Base-by-base conservation (phyloP, 2,113 vertebrate genomes). In the Sphyrna mokarran region DNA sequence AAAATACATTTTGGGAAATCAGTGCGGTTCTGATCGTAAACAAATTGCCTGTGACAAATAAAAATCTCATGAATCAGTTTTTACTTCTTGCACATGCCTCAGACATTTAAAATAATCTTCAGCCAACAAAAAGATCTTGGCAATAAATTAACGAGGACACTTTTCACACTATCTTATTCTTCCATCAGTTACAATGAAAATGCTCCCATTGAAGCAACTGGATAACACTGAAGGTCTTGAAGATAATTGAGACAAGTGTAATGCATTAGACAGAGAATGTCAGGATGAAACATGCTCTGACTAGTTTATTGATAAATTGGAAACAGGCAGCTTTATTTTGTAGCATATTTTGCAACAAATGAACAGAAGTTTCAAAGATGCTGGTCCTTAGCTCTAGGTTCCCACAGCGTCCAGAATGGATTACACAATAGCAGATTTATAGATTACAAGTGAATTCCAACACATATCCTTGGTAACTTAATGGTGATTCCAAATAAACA, bases 271-370 rank as follows among this genome's bases (percentile, higher is more conserved):
- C 61, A 63, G 68, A 93, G 89, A 93, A 91, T 37, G 11, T 9
- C 87, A 33, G 14, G 23, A 33, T 61, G 87, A 33, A 61, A 63
- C 61, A 8, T 37, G 0, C 89, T 93, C 61, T 18, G n/a, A n/a
- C 33, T 54, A 66, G 33, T 66, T 66, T 66, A 18, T 16, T 66
- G 89, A 91, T 91, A 93, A 91, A 37, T 5, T 68, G 89, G 89
- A 58, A 93, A 93, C 89, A 93, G 80, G 33, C 54, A 90, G 37
- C 58, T 93, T n/a, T 93, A 91, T 58, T 37, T 8, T 93, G 89
- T 90, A 90, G 87, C 87, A 33, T 29, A 16, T 29, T 61, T 16
- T 33, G 54, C 33, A 93, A 37, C 61, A 9, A 66, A 20, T 93
- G 61, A 66, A 66, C 14, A 66, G 3, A 37, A 66, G 89, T n/a